Evolutionary conservation across 35 echinoderm and acorn worm species (phyloP).

Genomic region (Patiria miniata): DNA sequence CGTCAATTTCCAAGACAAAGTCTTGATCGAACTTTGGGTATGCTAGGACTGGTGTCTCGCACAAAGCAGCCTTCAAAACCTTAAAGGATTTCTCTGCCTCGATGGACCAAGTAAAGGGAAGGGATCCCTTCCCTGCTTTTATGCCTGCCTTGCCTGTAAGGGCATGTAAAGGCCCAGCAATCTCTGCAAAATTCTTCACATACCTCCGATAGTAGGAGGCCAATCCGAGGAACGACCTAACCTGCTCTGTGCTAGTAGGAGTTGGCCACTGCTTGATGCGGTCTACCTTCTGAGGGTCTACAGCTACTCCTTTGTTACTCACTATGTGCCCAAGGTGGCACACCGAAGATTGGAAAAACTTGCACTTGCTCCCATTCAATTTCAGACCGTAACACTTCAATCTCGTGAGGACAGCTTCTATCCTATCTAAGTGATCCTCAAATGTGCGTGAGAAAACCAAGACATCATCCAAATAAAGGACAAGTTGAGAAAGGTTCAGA

Average conservation of each 20-base stretch:
- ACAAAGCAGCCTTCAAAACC: conserved; percentile 19
- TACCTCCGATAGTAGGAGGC: conserved; percentile 70
- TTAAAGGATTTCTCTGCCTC: conserved; percentile 26
- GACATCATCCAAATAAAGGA: conserved; percentile 79
- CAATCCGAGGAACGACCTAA: conserved; percentile 58
- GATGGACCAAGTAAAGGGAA: not conserved
- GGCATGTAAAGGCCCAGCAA: conserved; percentile 70
- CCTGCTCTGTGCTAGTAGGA: conserved; percentile 41
- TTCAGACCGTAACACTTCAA: conserved; percentile 43
- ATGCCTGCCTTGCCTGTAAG: not conserved
- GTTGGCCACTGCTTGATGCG: conserved; percentile 45
- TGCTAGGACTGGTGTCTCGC: conserved; percentile 32
- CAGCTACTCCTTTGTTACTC: conserved; percentile 13
- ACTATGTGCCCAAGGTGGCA: conserved; percentile 52
- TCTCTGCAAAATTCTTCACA: conserved; percentile 50
- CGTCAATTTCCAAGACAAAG: conserved; percentile 61
- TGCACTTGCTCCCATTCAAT: conserved; percentile 54
- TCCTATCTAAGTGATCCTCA: conserved; percentile 59
- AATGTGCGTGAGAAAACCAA: conserved; percentile 61
- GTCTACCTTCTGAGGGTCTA: conserved; percentile 58
- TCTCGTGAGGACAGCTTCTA: conserved; percentile 38
- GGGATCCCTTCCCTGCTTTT: not conserved
- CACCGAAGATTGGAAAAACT: conserved; percentile 38
- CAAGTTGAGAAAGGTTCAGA: conserved; percentile 46
- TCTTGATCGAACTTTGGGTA: conserved; percentile 45